Evolutionary conservation across 2,113 vertebrate species (phyloP).

Genomic region (Pampusana beccarii): DNA sequence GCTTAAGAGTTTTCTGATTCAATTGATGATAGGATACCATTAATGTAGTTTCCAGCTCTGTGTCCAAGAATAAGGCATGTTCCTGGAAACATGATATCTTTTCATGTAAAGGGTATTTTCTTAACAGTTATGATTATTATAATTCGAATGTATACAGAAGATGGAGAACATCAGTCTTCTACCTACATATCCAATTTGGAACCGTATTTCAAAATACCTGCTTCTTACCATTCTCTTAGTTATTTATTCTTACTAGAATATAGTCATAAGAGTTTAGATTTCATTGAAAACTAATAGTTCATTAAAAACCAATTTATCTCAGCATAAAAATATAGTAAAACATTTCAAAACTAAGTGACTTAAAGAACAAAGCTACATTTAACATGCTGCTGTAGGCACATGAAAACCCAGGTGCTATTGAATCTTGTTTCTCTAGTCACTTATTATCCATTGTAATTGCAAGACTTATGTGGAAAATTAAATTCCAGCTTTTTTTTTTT

Average conservation of each 20-base stretch:
- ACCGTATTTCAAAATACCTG: neutral
- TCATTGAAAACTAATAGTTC: neutral
- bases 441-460: neutral
- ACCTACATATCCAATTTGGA: neutral
- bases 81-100: neutral
- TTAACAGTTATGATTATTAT: neutral
- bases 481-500: neutral
- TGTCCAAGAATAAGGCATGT: neutral
- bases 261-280: neutral
- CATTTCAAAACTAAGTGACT: neutral
- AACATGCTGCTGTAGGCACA: neutral
- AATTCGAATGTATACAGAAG: neutral
- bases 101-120: neutral
- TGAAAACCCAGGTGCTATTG: neutral
- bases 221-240: neutral
- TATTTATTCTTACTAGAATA: neutral
- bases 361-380: neutral
- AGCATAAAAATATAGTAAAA: neutral
- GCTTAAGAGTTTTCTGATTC: neutral
- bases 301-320: neutral
- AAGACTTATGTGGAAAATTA: neutral
- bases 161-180: neutral
- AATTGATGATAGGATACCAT: neutral
- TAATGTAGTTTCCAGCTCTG: neutral
- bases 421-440: neutral